Evolutionary conservation across 2,888 invertebrate genomes (phyloP), one percentile per base, ranked within the genome.

Genomic region (Actias luna): DNA sequence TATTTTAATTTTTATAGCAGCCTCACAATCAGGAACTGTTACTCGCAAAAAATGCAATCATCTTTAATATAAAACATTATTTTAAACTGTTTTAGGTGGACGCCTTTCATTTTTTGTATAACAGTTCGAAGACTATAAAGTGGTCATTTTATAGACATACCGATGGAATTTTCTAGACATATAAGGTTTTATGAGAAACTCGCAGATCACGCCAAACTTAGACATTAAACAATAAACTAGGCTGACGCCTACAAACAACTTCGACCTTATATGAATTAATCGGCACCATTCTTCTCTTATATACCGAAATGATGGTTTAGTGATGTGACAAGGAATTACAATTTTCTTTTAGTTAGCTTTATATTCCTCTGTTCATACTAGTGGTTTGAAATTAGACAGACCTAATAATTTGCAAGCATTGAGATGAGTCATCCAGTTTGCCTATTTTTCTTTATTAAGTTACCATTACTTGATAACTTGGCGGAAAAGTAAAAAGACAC

Each of bases 281-380:
- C 73, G 74, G 77, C 79, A 80, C 77, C 75, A 77, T 75, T 72
- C 71, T 71, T 69, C 71, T 65, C 67, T 66, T 69, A 46, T 64
- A 80, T 81, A 85, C 84, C 84, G 84, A 79, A 85, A 80, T 77
- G 75, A 69, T 73, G 72, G 74, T 76, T 78, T 75, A 83, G 84
- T 83, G 82, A 75, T 77, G 71, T 77, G 77, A 82, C 75, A 85
- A 84, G 88, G 88, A 89, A 89, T 89, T 87, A 88, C 87, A 86
- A 85, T 87, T 89, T 88, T 88, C 90, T 91, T 91, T 86, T 89
- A 91, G 89, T 89, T 87, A 87, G 90, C 90, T 89, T 80, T 71
- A 72, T 72, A 72, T 74, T 78, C 77, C 79, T 76, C 77, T 72
- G 75, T 73, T 74, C 73, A 83, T 82, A 80, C 79, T 85, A 85